Evolutionary conservation across 2,888 invertebrate species (phyloP), one percentile per base, ranked within the genome.

Genomic region (Lepidocyrtoides sp.): DNA sequence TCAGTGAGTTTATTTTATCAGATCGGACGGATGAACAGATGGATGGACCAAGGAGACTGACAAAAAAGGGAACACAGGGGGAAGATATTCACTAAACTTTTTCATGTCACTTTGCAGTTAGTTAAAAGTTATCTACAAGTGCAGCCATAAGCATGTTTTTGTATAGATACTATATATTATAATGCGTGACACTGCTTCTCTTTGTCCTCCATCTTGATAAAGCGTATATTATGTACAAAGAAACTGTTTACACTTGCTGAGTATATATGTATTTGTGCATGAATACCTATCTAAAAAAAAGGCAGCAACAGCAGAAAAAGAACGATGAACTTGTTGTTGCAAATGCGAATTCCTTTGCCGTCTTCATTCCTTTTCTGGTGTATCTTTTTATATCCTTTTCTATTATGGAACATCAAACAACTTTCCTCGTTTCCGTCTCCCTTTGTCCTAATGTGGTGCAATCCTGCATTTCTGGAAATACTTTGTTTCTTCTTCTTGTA

Each of bases 1-100:
- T 90, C 90, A 81, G 69, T 79, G 81, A 92, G 90, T 92, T 91
- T 91, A 92, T 89, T 92, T 92, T 92, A 92, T 89, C 92, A 87
- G 83, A 84, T 75, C 79, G 72, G 86, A 87, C 92, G 72, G 44
- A 81, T 75, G 26, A 90, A 69, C 91, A 91, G 91, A 91, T 91
- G 91, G 91, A 91, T 91, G 91, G 86, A 82, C 86, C 57, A 60
- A 69, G 81, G 81, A 85, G 60, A 57, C 91, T 86, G 91, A 91
- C 91, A 91, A 69, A 81, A 90, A 51, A 69, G 85, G 51, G 82
- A 86, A 72, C 66, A 57, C 69, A 41, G 17, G 54, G 60, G 84
- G 51, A 10, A 90, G 82, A 81, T 79, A 60, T 77, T 85, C 69
- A 81, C 79, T 66, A 85, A 90, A 86, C 81, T 91, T 91, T 85